phyloP scores from a whole-genome alignment of 2,797 vertebrate species.

The Oceanodroma leucorhoa region DNA sequence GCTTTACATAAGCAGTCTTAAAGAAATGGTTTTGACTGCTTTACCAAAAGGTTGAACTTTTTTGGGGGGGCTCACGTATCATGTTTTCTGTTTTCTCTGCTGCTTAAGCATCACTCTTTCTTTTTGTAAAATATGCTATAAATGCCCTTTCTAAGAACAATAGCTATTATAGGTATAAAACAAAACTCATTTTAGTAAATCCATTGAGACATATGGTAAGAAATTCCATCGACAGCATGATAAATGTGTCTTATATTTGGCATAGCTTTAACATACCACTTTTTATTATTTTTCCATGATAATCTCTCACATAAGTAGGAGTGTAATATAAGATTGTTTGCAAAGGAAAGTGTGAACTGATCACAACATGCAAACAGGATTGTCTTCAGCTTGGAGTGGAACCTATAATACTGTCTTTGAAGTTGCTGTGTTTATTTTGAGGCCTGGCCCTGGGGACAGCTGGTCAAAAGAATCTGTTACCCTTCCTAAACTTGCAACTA shows the following conservation, averaged over 20 bases:
- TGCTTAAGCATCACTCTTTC: background rate
- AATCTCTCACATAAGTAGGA: background rate
- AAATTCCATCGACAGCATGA: slow-evolving; percentile 30
- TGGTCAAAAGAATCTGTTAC: background rate
- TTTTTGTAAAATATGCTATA: background rate
- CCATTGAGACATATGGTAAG: background rate
- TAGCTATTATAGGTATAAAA: slow-evolving; percentile 6
- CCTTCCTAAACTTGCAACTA: background rate
- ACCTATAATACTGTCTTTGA: background rate
- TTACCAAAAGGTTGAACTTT: background rate
- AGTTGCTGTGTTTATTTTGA: background rate
- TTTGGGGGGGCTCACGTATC: background rate
- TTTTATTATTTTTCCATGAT: slow-evolving; percentile 42
- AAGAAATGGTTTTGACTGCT: background rate
- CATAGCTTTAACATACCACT: slow-evolving; percentile 16
- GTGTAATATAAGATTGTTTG: slow-evolving; percentile 7
- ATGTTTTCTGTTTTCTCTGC: background rate
- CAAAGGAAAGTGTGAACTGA: slow-evolving; percentile 5
- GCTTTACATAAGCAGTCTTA: background rate
- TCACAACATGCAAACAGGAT: background rate
- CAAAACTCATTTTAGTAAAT: background rate
- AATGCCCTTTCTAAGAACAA: background rate
- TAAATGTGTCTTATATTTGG: slow-evolving; percentile 49
- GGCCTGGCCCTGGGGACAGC: background rate
- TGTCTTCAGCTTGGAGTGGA: background rate